Evolutionary conservation across 2,888 invertebrate species (phyloP), one percentile per base, ranked within the genome.

Genomic region (Dendrolimus houi): DNA sequence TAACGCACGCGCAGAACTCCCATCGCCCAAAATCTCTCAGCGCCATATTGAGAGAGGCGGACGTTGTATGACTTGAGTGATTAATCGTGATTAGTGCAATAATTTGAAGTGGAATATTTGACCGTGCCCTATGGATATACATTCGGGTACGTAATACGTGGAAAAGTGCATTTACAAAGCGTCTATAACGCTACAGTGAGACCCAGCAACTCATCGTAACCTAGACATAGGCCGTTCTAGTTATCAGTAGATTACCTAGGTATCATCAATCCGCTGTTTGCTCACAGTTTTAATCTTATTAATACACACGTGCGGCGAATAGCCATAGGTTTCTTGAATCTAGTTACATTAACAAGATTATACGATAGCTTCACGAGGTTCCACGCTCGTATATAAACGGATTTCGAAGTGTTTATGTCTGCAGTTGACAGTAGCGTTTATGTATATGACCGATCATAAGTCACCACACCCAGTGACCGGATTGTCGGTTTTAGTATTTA

Each of bases 31-130:
- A 92, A 91, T 91, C 92, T 88, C 92, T 88, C 87, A 92, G 92
- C 93, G 94, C 94, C 94, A 94, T 94, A 93, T 94, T 94, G 93
- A 92, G 93, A 93, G 93, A 93, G 93, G 93, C 93, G 93, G 93
- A 93, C 93, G 93, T 93, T 92, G 92, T 92, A 90, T 91, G 89
- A 89, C 88, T 90, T 85, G 89, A 90, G 86, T 89, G 85, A 88
- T 85, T 85, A 89, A 85, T 85, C 83, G 89, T 89, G 90, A 85
- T 87, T 90, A 87, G 86, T 90, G 91, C 87, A 87, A 87, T 88
- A 86, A 83, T 81, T 90, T 85, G 86, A 86, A 88, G 91, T 89
- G 87, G 87, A 90, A 85, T 77, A 83, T 83, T 87, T 85, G 85
- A 85, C 86, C 86, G 87, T 88, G 85, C 91, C 91, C 88, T 91